Evolutionary conservation across 2,888 invertebrate genomes (phyloP), one percentile per base, ranked within the genome.

Genomic region (Troilus luridus): DNA sequence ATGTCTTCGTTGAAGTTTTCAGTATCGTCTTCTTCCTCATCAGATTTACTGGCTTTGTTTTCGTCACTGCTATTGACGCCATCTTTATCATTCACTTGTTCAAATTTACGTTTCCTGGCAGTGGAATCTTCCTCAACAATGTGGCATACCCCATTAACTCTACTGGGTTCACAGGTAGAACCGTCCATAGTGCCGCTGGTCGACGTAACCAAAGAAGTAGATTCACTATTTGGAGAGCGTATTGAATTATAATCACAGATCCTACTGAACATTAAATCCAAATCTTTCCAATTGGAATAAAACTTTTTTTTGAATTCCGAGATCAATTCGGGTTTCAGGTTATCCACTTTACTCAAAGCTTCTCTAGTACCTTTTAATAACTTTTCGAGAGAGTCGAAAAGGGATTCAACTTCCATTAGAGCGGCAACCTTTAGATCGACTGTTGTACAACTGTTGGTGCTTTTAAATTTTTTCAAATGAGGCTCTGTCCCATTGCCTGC

Each of bases 1-100:
- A 95, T 93, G 92, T 95, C 95, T 93, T 95, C 95, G 93, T 96
- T 96, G 92, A 96, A 95, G 90, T 94, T 92, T n/a, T 94, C 94
- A 89, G 94, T 93, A 88, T 93, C 93, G 88, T 92, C 92, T 88
- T 94, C 94, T n/a, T 93, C 93, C 24, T 93, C 93, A 88, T 94
- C 93, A 14, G 89, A 89, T 54, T 92, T 92, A 60, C 12, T 54
- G 12, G 88, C 90, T n/a, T 59, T 88, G 17, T 54, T 62, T 88
- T 67, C 62, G 59, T 92, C 91, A 27, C 88, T 77, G 27, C 91
- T 91, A 60, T 92, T 91, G 9, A 91, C 90, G 19, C 89, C 91
- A 17, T 91, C 91, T 17, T 91, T 91, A 21, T 92, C 91, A 19
- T 91, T 89, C 1, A 27, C 88, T 89, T 89, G 92, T 21, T 91